Conservation (phyloP, 2,113 vertebrate species). For the Litocranius walleri region DNA sequence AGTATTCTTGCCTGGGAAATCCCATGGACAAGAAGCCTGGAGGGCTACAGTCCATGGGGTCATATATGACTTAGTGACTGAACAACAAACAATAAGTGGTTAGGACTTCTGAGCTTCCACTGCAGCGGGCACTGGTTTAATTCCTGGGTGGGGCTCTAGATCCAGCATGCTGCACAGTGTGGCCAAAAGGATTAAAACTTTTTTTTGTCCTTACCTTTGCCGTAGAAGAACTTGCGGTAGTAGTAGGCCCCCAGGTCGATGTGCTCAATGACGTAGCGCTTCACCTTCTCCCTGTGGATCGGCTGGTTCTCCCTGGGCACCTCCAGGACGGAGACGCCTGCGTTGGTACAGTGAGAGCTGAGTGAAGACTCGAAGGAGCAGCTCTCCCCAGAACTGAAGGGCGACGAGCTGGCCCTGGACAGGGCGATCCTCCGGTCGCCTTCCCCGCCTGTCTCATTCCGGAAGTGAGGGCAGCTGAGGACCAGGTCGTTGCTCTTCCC, state of each 20-base stretch:
- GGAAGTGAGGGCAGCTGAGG: conserved; percentile 92
- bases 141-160: neutral
- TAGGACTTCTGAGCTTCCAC: neutral
- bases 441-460: conserved; percentile 96
- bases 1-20: neutral
- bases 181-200: neutral
- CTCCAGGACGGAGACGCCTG: conserved; percentile 95
- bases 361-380: conserved; percentile 96
- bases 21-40: neutral
- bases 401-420: conserved; percentile 89
- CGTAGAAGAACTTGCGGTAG: conserved; percentile 97
- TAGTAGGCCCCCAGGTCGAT: conserved; percentile 98
- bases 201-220: conserved; percentile 87
- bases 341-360: conserved; percentile 97
- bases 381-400: conserved; percentile 88
- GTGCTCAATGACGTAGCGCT: conserved; percentile 97
- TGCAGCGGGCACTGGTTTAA: neutral
- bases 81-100: neutral
- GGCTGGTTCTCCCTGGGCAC: conserved; percentile 95
- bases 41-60: neutral
- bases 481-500: conserved; percentile 95
- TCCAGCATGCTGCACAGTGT: neutral
- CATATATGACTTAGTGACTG: neutral
- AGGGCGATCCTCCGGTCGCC: conserved; percentile 93
- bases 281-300: conserved; percentile 96